phyloP scores from a whole-genome alignment of 1,140 invertebrate genomes.

The Heterodera schachtii region DNA sequence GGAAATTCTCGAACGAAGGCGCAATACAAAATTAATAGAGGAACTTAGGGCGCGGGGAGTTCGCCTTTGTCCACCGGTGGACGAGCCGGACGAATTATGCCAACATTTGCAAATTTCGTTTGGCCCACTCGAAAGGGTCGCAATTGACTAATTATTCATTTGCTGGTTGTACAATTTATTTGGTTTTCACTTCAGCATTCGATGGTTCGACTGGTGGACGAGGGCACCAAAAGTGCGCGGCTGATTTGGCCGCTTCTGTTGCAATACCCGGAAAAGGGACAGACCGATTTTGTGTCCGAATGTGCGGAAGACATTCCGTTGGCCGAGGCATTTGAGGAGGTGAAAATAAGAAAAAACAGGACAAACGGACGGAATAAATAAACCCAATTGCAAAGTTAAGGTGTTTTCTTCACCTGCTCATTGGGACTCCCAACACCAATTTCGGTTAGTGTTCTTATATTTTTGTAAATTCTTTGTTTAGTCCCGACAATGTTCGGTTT shows the following conservation, averaged over 20 bases:
- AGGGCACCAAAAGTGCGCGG: conserved; percentile 69
- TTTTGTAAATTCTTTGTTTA: conserved; percentile 33
- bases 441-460: conserved; percentile 31
- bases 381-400: background rate
- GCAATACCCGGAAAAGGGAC: conserved; percentile 77
- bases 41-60: background rate
- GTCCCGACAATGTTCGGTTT: conserved; percentile 47
- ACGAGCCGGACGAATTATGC: background rate
- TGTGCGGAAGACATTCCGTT: conserved; percentile 46
- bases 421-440: conserved; percentile 54
- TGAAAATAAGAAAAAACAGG: conserved; percentile 27
- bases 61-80: background rate
- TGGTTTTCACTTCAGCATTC: conserved; percentile 8
- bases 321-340: conserved; percentile 42
- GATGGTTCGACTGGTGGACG: conserved; percentile 67
- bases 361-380: too few relatives aligned
- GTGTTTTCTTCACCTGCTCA: conserved; percentile 38
- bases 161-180: conserved; percentile 10
- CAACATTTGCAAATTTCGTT: background rate
- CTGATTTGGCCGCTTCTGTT: conserved; percentile 81
- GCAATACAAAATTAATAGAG: background rate
- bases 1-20: background rate
- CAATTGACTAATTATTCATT: background rate
- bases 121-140: background rate
- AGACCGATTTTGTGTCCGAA: conserved; percentile 68